Evolutionary conservation across 2,797 vertebrate genomes (phyloP).

Genomic region (Bovichtus variegatus): DNA sequence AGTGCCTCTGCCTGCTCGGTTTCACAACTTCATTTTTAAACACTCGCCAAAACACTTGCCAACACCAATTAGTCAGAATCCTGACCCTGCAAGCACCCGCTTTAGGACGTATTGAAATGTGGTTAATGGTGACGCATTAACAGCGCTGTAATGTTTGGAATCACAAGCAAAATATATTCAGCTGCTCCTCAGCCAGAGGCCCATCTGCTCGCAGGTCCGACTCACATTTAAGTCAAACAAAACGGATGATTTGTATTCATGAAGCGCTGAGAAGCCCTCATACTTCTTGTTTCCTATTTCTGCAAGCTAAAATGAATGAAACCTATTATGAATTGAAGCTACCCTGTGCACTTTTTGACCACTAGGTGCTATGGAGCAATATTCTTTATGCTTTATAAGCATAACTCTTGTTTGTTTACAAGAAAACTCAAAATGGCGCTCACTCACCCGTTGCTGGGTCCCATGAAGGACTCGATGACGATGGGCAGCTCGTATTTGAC

Average conservation of each 20-base stretch:
- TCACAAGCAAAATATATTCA: background rate
- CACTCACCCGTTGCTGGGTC: conserved; percentile 87
- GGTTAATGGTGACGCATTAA: background rate
- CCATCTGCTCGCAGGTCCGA: background rate
- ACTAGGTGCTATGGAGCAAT: background rate
- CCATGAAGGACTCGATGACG: conserved; percentile 92
- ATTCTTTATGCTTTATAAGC: background rate
- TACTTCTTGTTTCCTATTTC: background rate
- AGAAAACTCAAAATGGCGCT: background rate
- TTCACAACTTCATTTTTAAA: no score
- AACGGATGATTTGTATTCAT: no score
- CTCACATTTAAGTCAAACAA: background rate
- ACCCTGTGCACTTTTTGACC: background rate
- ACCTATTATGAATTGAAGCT: no score
- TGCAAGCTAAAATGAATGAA: background rate
- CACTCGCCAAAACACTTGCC: no score
- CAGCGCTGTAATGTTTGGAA: background rate
- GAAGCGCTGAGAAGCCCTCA: background rate
- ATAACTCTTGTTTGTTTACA: background rate
- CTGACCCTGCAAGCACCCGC: background rate
- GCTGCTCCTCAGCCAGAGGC: background rate
- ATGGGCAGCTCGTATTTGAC: conserved; percentile 99
- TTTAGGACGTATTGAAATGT: background rate
- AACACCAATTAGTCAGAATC: no score
- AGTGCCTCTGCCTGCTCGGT: conserved; percentile 14